These are phyloP conservation scores for Exaiptasia diaphana DNA, from an alignment of 64 coral and sea anemone species.

Conservation along the genomic window DNA sequence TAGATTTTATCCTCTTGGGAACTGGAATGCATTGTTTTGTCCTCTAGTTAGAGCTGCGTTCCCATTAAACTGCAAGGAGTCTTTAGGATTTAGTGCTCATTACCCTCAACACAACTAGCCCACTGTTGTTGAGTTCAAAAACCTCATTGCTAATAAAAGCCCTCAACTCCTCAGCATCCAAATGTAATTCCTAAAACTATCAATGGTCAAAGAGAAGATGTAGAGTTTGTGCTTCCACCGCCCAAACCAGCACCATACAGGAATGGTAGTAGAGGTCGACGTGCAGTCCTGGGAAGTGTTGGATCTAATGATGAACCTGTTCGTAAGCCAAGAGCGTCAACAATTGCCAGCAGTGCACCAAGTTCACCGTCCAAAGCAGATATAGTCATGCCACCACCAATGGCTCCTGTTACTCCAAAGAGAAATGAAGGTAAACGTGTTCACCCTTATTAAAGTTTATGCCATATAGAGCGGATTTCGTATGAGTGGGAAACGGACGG, in stretches of 20 bases:
- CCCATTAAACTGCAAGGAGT: too few relatives aligned
- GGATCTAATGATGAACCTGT: neutral
- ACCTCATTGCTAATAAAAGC: too few relatives aligned
- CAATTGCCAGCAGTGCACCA: conserved; percentile 52
- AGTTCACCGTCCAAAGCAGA: conserved; percentile 49
- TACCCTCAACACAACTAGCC: too few relatives aligned
- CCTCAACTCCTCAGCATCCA: conserved; percentile 58
- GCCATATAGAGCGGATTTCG: too few relatives aligned
- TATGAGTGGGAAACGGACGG: too few relatives aligned
- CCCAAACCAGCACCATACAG: conserved; percentile 62
- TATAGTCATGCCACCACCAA: conserved; percentile 55
- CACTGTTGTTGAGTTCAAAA: too few relatives aligned
- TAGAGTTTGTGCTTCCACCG: conserved; percentile 65
- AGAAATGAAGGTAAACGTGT: neutral
- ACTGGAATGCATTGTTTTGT: too few relatives aligned
- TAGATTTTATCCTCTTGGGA: too few relatives aligned
- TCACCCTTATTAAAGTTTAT: neutral
- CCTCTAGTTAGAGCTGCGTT: too few relatives aligned
- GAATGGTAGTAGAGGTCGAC: conserved; percentile 6
- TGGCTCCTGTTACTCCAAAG: conserved; percentile 19
- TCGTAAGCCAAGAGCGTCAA: conserved; percentile 55
- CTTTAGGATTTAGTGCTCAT: too few relatives aligned
- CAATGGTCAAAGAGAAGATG: neutral
- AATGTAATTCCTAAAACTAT: conserved; percentile 16
- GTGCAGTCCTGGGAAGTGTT: neutral